These are phyloP conservation scores for Mycetomoellerius zeteki DNA, from an alignment of 1,140 invertebrate genomes.

Conservation along the genomic window DNA sequence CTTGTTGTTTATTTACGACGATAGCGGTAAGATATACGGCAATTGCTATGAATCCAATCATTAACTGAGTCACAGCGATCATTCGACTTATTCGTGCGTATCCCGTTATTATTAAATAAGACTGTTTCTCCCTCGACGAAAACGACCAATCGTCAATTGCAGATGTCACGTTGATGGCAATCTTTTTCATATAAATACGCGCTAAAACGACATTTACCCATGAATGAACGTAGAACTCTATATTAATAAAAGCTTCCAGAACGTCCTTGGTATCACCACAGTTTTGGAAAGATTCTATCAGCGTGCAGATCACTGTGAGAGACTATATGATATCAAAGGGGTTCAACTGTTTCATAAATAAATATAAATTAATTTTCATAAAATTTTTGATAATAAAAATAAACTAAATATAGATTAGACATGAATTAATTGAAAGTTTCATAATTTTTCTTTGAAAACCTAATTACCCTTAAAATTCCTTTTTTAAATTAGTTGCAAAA, in stretches of 20 bases:
- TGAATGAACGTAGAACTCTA: background rate
- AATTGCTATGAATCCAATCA: background rate
- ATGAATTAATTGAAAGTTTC: background rate
- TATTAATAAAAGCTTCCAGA: constrained; percentile 8
- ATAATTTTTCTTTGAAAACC: background rate
- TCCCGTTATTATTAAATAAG: constrained; percentile 19
- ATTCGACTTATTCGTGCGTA: constrained; percentile 43
- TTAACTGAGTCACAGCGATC: constrained; percentile 2
- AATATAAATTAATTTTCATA: background rate
- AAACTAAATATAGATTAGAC: background rate
- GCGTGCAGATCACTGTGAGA: constrained; percentile 15
- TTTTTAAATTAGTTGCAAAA: too few species aligned
- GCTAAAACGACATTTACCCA: constrained; percentile 21
- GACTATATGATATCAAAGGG: constrained; percentile 31
- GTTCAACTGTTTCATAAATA: constrained; percentile 19
- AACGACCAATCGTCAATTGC: constrained; percentile 46
- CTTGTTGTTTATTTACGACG: constrained; percentile 19
- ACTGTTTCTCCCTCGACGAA: background rate
- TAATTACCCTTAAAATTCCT: background rate
- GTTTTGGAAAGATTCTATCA: constrained; percentile 21
- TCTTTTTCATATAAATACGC: constrained; percentile 48
- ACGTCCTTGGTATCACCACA: constrained; percentile 8
- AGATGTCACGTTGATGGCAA: constrained; percentile 21
- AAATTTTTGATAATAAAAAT: background rate
- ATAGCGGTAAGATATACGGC: background rate